A percentile compares a stretch with the other conserved stretches of the same genome.
Conservation (phyloP, 2,888 invertebrate species). For the Portevinia maculata region DNA sequence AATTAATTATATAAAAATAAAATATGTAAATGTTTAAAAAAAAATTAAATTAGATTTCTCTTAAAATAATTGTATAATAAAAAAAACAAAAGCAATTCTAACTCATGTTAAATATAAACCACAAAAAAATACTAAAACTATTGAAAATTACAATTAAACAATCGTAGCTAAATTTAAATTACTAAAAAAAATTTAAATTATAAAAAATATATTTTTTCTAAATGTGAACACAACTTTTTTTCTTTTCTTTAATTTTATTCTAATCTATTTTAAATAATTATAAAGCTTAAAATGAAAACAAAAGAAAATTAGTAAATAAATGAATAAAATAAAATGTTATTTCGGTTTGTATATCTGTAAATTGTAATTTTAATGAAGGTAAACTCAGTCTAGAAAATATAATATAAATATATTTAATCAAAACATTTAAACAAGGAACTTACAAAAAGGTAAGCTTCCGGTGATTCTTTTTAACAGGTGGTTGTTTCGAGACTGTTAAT, state of each 20-base stretch:
- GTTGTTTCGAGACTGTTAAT: slow-evolving; percentile 29
- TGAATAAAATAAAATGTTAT: slow-evolving; percentile 15
- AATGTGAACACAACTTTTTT: slow-evolving; percentile 65
- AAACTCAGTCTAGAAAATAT: slow-evolving; percentile 65
- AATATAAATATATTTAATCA: slow-evolving; percentile 6
- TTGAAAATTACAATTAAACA: slow-evolving; percentile 14
- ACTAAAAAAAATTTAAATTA: slow-evolving; percentile 32
- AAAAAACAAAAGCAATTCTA: slow-evolving; percentile 19
- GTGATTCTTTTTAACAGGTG: slow-evolving; percentile 6
- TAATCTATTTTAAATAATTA: slow-evolving; percentile 30
- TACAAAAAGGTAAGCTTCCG: not conserved
- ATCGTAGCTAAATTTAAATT: slow-evolving; percentile 44
- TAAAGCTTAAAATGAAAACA: slow-evolving; percentile 44
- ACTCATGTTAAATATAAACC: slow-evolving; percentile 28
- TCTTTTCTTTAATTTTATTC: slow-evolving; percentile 5
- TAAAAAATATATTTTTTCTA: slow-evolving; percentile 60
- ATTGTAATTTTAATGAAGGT: slow-evolving; percentile 34
- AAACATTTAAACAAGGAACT: slow-evolving; percentile 10
- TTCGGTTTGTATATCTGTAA: slow-evolving; percentile 12
- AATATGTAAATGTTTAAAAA: slow-evolving; percentile 4
- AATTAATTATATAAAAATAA: slow-evolving; percentile 34
- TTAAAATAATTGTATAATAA: slow-evolving; percentile 24
- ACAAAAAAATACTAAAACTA: slow-evolving; percentile 21
- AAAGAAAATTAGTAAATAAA: slow-evolving; percentile 20
- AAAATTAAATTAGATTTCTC: slow-evolving; percentile 13